Base-by-base conservation (phyloP, 1,140 invertebrate species). In the Drosophila nigromelanica region DNA sequence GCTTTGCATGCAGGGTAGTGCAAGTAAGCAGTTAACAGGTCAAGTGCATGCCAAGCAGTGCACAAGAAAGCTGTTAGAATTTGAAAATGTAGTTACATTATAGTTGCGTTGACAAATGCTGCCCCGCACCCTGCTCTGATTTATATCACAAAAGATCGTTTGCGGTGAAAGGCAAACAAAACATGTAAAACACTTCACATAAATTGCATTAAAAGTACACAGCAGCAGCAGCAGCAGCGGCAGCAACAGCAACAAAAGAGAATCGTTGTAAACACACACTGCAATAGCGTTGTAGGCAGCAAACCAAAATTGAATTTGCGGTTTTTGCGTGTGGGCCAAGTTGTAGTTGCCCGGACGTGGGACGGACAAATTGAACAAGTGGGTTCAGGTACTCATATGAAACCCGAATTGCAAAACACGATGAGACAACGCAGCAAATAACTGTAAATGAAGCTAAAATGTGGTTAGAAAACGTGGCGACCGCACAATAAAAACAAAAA, bases 291-390 rank as follows among this genome's bases (percentile, higher is more conserved):
- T 87, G 74, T 76, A 87, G 82, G 78, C 74, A 70, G 62, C 68
- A 60, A 74, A 81, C 78, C 81, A 86, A 86, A 86, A 86, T 86
- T 86, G 81, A 86, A 87, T 86, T 86, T 86, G 81, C 71, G 81
- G 81, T 82, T 86, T 76, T 55, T 60, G 73, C 47, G 60, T 43
- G 52, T 50, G 58, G 48, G 21, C 54, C 48, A 55, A 51, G 58
- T 60, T 56, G 47, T 43, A 47, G 43, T 61, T 27, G 33, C 24
- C 24, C 12, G n/a, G 8, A 45, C 21, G n/a, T n/a, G 5, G 6
- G 15, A 35, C 39, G 27, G 50, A 18, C 30, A 52, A 35, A 27
- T 10, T 48, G 40, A 51, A 76, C 61, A 71, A 74, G 48, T 71
- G 39, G 27, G n/a, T n/a, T 52, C 47, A 61, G 58, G 66, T 61